These are phyloP conservation scores for Salvelinus alpinus DNA, from an alignment of 2,113 vertebrate species.

Conservation along the genomic window DNA sequence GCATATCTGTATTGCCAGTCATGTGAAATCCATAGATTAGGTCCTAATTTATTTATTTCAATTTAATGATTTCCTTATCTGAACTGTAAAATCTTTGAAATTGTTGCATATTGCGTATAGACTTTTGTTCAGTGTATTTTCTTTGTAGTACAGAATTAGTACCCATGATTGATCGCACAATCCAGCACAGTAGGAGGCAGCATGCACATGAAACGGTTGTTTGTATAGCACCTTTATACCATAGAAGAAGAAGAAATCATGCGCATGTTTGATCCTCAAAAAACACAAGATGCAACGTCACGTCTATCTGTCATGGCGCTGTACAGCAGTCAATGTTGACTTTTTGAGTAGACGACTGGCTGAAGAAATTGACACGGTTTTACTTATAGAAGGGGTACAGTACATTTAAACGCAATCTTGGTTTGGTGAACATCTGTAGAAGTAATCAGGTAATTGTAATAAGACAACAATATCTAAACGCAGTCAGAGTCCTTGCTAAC, in stretches of 20 bases:
- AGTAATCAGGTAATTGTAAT: slow-evolving; percentile 31
- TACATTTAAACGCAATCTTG: neutral
- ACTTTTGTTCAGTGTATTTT: no score
- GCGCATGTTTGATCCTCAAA: slow-evolving; percentile 36
- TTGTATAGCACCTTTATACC: no score
- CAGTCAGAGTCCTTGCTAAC: neutral
- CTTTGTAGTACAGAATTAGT: no score
- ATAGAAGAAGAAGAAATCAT: neutral
- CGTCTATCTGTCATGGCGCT: slow-evolving; percentile 56
- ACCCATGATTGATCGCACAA: no score
- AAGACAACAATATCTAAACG: neutral
- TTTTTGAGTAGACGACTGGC: neutral
- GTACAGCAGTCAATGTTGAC: neutral
- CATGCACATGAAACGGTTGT: no score
- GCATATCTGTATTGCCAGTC: no score
- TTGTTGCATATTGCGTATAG: no score
- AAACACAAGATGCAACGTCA: neutral
- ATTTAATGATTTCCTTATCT: no score
- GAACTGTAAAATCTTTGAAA: no score
- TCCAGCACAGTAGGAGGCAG: no score
- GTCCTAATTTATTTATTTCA: no score
- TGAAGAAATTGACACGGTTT: neutral
- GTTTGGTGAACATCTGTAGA: neutral
- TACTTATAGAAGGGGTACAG: neutral
- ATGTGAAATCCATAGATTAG: no score